A percentile compares a stretch with the other conserved stretches of the same genome.
Evolutionary conservation across 1,140 invertebrate genomes (phyloP).

Genomic region (Octopus bimaculoides): DNA sequence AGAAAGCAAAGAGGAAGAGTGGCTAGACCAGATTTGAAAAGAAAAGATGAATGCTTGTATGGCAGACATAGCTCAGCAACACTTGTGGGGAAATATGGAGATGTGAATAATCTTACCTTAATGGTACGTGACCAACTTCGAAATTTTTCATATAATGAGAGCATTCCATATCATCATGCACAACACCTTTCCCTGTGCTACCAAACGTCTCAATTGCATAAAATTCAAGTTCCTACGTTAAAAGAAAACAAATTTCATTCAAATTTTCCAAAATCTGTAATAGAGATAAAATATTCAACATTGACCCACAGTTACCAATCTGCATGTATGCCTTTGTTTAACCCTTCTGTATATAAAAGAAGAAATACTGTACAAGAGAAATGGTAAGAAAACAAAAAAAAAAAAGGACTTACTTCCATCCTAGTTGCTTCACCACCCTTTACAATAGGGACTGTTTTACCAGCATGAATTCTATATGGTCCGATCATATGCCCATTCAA

Average conservation of each 20-base stretch:
- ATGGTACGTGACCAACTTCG: slow-evolving; percentile 86
- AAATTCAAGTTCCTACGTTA: slow-evolving; percentile 83
- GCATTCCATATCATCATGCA: slow-evolving; percentile 98
- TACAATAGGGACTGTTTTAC: slow-evolving; percentile 99
- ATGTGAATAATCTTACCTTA: slow-evolving; percentile 57
- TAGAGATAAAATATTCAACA: neutral
- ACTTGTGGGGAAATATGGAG: too few species aligned
- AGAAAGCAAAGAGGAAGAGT: too few species aligned
- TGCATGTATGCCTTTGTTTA: neutral
- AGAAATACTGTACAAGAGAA: too few species aligned
- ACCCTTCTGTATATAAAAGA: too few species aligned
- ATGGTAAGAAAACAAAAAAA: neutral
- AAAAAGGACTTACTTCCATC: slow-evolving; percentile 73
- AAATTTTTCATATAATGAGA: slow-evolving; percentile 99
- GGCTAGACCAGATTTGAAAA: too few species aligned
- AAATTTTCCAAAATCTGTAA: neutral
- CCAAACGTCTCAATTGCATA: slow-evolving; percentile 99
- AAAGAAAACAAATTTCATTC: neutral
- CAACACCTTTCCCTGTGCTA: slow-evolving; percentile 92
- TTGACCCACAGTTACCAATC: neutral
- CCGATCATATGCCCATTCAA: slow-evolving; percentile 98
- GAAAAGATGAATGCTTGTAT: too few species aligned
- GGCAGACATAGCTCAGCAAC: too few species aligned
- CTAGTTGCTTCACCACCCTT: slow-evolving; percentile 95
- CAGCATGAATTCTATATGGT: slow-evolving; percentile 96